Evolutionary conservation across 2,888 invertebrate genomes (phyloP), one percentile per base, ranked within the genome.

Genomic region (Leptopterna dolabrata): DNA sequence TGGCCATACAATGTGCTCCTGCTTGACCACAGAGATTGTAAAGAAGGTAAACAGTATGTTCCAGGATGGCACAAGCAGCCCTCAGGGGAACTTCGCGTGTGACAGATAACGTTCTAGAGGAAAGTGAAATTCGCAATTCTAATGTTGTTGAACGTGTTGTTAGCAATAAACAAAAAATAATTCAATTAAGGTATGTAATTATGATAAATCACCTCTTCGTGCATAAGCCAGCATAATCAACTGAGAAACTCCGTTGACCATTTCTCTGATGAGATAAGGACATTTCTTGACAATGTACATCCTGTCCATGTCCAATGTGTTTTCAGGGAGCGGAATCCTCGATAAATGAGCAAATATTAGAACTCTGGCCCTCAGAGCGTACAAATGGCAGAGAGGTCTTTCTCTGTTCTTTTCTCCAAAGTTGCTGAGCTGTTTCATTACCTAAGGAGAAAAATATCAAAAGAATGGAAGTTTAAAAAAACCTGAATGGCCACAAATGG

Each of bases 331-430:
- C 1, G 94, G 93, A 91, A 99, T 94, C 80, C 99, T 94, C n/a
- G 95, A 94, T 84, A 99, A 93, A 93, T 99, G 99, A 0, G 99
- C 98, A 92, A 99, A 98, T n/a, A 99, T 93, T 27, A 99, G 93
- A 29, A 98, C 97, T 71, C 99, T 94, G 0, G 99, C 97, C 92
- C 96, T 97, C 89, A 97, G 95, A 90, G 98, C 98, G 93, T 99
- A 99, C 84, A 96, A 94, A 88, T 96, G 95, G 92, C 98, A 98
- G 24, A 99, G 93, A 0, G 99, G 99, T 89, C 95, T 94, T 91
- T 99, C 99, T 91, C 97, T 97, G 92, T 98, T 99, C 92, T 99
- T 99, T 92, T 99, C 99, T 89, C 96, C 96, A 41, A 99, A 93
- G 92, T 98, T 97, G 0, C 96, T 96, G 80, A 99, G 92, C 91